These are phyloP conservation scores for Sebastes steindachneri DNA, from an alignment of 2,797 vertebrate species.

Conservation along the genomic window DNA sequence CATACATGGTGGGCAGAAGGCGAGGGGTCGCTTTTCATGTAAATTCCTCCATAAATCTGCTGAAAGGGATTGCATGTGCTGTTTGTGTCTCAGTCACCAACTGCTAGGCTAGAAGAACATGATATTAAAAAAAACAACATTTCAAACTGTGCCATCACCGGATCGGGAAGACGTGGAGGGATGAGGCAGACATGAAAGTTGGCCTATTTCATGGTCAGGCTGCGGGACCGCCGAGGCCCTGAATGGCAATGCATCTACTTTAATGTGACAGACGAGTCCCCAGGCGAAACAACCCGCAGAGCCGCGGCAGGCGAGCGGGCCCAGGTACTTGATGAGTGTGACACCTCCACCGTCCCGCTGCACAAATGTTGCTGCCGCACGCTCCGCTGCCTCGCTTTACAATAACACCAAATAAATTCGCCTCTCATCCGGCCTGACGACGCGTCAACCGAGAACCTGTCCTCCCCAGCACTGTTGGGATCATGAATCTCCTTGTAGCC, in stretches of 20 bases:
- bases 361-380: conserved; percentile 83
- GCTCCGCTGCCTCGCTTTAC: conserved; percentile 83
- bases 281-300: conserved; percentile 81
- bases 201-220: conserved; percentile 89
- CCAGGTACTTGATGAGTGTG: conserved; percentile 87
- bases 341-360: conserved; percentile 84
- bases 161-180: conserved; percentile 76
- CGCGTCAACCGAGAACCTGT: conserved; percentile 79
- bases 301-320: conserved; percentile 79
- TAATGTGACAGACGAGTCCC: conserved; percentile 89
- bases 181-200: conserved; percentile 86
- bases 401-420: conserved; percentile 85
- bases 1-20: background rate
- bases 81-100: conserved; percentile 79
- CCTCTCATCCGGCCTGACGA: conserved; percentile 83
- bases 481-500: conserved; percentile 84
- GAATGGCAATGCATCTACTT: conserved; percentile 87
- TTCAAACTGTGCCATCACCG: conserved; percentile 80
- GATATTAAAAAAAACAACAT: conserved; percentile 18
- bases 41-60: conserved; percentile 68
- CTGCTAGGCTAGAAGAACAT: conserved; percentile 61
- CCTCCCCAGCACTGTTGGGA: conserved; percentile 82
- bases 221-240: conserved; percentile 81
- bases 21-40: background rate
- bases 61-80: conserved; percentile 47